Base-by-base conservation (phyloP, 2,797 vertebrate genomes). In the Phrynocephalus forsythii region DNA sequence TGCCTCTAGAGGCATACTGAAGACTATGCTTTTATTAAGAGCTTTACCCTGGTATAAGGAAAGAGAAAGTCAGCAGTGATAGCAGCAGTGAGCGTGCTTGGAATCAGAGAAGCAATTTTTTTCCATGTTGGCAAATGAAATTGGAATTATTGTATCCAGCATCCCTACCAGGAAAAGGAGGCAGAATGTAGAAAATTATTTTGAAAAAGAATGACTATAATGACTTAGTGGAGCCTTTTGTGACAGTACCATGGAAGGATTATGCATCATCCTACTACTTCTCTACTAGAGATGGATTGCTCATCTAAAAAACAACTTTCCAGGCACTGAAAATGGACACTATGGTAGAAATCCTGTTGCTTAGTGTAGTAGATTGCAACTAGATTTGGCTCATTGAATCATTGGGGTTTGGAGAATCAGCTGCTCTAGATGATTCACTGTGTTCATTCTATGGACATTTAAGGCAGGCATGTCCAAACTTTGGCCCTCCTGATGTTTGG, bases 1-100 rank as follows among this genome's bases (percentile, higher is more conserved):
- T 91, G 87, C 92, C 88, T 87, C 0, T 52, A 87, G 91, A 91
- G 79, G 48, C 77, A 6, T 91, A 87, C 44, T 72, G 88, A 93
- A 84, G 90, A 71, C n/a, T 87, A 82, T 84, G 79, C 52, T 92
- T 92, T 88, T 88, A 90, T 84, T 81, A 92, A 26, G 28, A 88
- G 24, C 86, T 87, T 28, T 60, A 81, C 9, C 18, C 11, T 68
- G 63, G 5, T 26, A 22, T 56, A 67, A 4, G 30, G 30, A 80
- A 68, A 44, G 6, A 10, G 63, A 28, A 68, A 67, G 63, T 68
- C 63, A 68, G 33, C 67, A 20, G 20, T 66, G n/a, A 2, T 20
- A 30, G 75, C 79, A 88, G 26, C 60, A 63, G 60, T 30, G 0
- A 0, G 10, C 38, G 13, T 18, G 30, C 30, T 33, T 33, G 26